Base-by-base conservation (phyloP, 2,797 vertebrate species). In the Miichthys miiuy region DNA sequence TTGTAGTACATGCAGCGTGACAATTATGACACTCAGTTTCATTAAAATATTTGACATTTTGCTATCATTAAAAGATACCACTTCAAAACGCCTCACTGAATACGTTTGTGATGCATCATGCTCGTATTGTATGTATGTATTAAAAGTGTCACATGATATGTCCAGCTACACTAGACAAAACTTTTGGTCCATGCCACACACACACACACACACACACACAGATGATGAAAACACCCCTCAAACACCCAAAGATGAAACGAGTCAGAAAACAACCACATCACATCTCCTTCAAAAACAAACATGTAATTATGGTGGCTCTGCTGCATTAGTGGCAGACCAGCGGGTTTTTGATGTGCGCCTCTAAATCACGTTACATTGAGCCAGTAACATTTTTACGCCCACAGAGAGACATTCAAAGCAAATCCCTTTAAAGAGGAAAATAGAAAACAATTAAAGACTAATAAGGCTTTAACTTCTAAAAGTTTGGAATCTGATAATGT, bases 261-360 rank as follows among this genome's bases (percentile, higher is more conserved):
- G 79, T 85, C 82, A 85, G 79, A 87, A 86, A 89, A 84, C 72
- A 72, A 90, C 91, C 89, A 93, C 90, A 93, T 92, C 88, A 90
- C 89, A 83, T 91, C 83, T 85, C 79, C 65, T 75, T 82, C 68
- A 86, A 87, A 89, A 89, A 87, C 87, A 89, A 92, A 92, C 90
- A 87, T 87, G 86, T 89, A 72, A 90, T 93, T 91, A 91, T 77
- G 74, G 80, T 68, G 54, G 83, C 84, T 80, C 73, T 61, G 85
- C 75, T 77, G 82, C 75, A 84, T 86, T 88, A 78, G 75, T 77
- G 86, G 87, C 57, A 3, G 68, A 65, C 47, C 50, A 41, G 73
- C 56, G 48, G 34, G 76, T 81, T 93, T 38, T 91, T 91, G 75
- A 89, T 87, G 81, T 88, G 79, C n/a, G 66, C 68, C 83, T 81